phyloP scores from a whole-genome alignment of 2,113 vertebrate species.

The Microcebus jonahi region DNA sequence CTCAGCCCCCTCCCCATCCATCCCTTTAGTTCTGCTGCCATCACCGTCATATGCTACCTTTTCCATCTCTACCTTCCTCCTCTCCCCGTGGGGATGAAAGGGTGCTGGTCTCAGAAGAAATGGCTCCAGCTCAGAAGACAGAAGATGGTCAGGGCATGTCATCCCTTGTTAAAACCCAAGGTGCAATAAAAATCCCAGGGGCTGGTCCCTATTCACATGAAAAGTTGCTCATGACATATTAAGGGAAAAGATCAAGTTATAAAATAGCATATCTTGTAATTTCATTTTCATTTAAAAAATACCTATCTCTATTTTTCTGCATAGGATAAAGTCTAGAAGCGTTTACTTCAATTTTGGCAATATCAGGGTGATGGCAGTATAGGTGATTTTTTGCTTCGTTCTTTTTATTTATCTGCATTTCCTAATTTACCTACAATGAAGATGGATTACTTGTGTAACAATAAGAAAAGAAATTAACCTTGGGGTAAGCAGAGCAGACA shows the following conservation, averaged over 20 bases:
- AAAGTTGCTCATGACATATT: background rate
- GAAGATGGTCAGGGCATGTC: background rate
- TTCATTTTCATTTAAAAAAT: background rate
- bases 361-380: background rate
- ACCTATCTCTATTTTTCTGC: background rate
- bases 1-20: rapidly evolving
- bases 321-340: background rate
- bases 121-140: background rate
- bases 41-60: background rate
- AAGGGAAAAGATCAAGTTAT: background rate
- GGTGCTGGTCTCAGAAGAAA: background rate
- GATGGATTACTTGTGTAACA: background rate
- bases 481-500: background rate
- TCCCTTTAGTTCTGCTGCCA: background rate
- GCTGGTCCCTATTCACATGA: background rate
- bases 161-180: background rate
- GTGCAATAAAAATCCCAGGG: background rate
- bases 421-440: background rate
- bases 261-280: background rate
- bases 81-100: background rate
- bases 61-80: background rate
- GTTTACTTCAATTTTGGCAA: background rate
- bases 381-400: background rate
- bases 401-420: constrained; percentile 19
- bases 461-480: background rate